These are phyloP conservation scores for Darevskia nairensis DNA, from an alignment of 2,797 vertebrate species.

Conservation along the genomic window DNA sequence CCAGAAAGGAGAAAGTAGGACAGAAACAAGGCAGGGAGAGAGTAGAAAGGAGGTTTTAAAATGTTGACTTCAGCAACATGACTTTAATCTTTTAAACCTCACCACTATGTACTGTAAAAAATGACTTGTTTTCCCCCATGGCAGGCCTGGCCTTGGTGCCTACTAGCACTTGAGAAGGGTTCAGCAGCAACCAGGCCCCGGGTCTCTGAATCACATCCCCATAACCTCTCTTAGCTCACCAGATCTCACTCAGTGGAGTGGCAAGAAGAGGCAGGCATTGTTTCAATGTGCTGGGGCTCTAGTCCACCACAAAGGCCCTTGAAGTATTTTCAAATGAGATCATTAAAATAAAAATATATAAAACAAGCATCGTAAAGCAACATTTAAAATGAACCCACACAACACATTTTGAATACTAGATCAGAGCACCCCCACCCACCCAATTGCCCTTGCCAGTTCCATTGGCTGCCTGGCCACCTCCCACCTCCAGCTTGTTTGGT, in stretches of 20 bases:
- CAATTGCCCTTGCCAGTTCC: too few species aligned
- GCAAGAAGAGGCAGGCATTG: background rate
- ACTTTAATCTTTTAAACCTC: slow-evolving; percentile 45
- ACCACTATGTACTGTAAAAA: slow-evolving; percentile 52
- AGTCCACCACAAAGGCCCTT: background rate
- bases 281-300: background rate
- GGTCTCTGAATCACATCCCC: fast-evolving
- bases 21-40: slow-evolving; percentile 66
- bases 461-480: background rate
- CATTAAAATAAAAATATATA: background rate
- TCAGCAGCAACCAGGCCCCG: slow-evolving; percentile 61
- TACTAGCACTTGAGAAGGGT: slow-evolving; percentile 73
- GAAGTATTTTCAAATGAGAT: background rate
- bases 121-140: slow-evolving; percentile 30
- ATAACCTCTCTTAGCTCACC: background rate
- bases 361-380: background rate
- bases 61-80: slow-evolving; percentile 63
- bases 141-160: slow-evolving; percentile 60
- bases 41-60: slow-evolving; percentile 68
- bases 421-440: background rate
- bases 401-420: background rate
- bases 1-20: slow-evolving; percentile 33
- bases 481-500: too few species aligned
- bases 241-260: background rate
- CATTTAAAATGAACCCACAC: background rate